Base-by-base conservation (phyloP, 2,888 invertebrate genomes). In the Linnaemya tessellans region DNA sequence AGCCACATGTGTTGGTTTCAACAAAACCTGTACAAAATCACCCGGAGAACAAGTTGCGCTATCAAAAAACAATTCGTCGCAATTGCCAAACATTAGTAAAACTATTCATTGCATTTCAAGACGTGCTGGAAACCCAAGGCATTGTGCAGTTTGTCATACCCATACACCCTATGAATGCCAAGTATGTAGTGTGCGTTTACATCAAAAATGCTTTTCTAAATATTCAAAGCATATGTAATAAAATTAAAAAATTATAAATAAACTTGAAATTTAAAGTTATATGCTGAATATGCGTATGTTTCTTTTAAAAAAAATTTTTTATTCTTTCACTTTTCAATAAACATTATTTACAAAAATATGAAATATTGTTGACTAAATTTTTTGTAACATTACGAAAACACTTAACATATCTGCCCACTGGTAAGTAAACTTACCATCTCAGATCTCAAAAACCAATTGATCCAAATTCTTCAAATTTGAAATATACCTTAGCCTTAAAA, bases 371-470 rank as follows among this genome's bases (percentile, higher is more conserved):
- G 13, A 54, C 10, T 54, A 9, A 22, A 25, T 13, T 54, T 54
- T 13, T 54, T 54, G 54, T 54, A 54, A 13, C 25, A 54, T 54
- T 54, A 22, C 54, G 5, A 54, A 54, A 54, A 25, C 11, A 54
- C 54, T 54, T 25, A 54, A 54, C 54, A 54, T 54, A 54, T 54
- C 54, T n/a, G n/a, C n/a, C n/a, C n/a, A n/a, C n/a, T n/a, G n/a
- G n/a, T n/a, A n/a, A n/a, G n/a, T n/a, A n/a, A n/a, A n/a, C n/a
- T n/a, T n/a, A n/a, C n/a, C n/a, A n/a, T n/a, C n/a, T n/a, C n/a
- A n/a, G n/a, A n/a, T 54, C 13, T n/a, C n/a, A n/a, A n/a, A n/a
- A n/a, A n/a, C 54, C 54, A 54, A 22, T 22, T 54, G 22, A 3
- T n/a, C n/a, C n/a, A n/a, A n/a, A n/a, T n/a, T n/a, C n/a, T 54